Conservation (phyloP, 2,888 invertebrate species). For the Drosophila greeni region DNA sequence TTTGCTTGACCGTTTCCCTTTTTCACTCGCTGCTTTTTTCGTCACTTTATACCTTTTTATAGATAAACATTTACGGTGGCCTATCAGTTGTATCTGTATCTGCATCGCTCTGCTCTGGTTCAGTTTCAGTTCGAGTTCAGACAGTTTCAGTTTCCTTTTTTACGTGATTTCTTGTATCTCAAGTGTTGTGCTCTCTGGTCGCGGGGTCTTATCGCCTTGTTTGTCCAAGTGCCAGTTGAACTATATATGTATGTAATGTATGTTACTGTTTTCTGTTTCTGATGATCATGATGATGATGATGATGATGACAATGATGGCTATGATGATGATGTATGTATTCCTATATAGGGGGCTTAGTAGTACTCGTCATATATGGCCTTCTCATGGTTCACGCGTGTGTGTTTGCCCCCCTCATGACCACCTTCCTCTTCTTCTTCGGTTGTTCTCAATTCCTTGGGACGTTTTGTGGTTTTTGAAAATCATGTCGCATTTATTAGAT, state of each 20-base stretch:
- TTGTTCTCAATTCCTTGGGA: slow-evolving; percentile 40
- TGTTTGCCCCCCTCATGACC: slow-evolving; percentile 11
- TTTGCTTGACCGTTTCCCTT: slow-evolving; percentile 3
- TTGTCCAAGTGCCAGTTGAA: slow-evolving; percentile 73
- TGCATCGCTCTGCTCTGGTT: slow-evolving; percentile 52
- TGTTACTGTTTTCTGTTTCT: too few relatives aligned
- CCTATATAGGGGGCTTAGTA: slow-evolving; percentile 45
- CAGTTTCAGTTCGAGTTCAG: slow-evolving; percentile 36
- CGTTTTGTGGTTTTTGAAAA: slow-evolving; percentile 60
- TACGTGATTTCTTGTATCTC: slow-evolving; percentile 72
- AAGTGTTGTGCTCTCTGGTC: slow-evolving; percentile 54
- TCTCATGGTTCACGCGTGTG: slow-evolving; percentile 42
- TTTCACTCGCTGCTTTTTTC: slow-evolving; percentile 12
- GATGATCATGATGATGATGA: slow-evolving; percentile 3
- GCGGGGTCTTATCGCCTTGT: slow-evolving; percentile 66
- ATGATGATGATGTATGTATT: slow-evolving; percentile 25
- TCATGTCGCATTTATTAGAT: slow-evolving; percentile 73
- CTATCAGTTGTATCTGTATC: slow-evolving; percentile 47
- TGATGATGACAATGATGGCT: neutral
- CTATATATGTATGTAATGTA: slow-evolving; percentile 49
- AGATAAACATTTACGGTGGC: slow-evolving; percentile 60
- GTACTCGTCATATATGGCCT: slow-evolving; percentile 43
- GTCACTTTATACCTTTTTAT: slow-evolving; percentile 31
- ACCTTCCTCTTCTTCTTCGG: neutral
- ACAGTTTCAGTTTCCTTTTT: slow-evolving; percentile 45